phyloP scores from a whole-genome alignment of 1,140 invertebrate species.

The Papilio machaon region DNA sequence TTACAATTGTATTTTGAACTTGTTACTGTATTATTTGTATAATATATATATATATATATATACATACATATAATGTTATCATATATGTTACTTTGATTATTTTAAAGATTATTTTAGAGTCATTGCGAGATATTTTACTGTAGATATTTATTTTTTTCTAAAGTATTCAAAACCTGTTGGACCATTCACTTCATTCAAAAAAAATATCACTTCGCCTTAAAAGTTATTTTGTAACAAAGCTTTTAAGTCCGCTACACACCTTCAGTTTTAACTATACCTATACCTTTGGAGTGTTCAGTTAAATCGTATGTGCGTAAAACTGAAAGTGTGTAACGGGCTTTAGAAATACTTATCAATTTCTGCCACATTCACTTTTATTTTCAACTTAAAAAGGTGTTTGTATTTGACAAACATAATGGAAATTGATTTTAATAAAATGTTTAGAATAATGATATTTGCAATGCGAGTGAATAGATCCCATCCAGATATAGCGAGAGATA shows the following conservation, averaged over 20 bases:
- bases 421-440: conserved; percentile 57
- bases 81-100: neutral
- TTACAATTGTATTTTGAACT: neutral
- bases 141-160: neutral
- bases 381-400: neutral
- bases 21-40: too few relatives aligned
- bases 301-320: too few relatives aligned
- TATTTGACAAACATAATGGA: conserved; percentile 36
- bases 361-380: neutral
- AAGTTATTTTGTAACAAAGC: neutral
- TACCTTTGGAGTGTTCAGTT: too few relatives aligned
- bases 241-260: neutral
- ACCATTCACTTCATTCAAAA: neutral
- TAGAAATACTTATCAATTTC: neutral
- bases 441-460: conserved; percentile 47
- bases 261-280: too few relatives aligned
- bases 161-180: neutral
- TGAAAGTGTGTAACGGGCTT: too few relatives aligned
- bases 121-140: neutral
- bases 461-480: conserved; percentile 52
- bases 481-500: conserved; percentile 52
- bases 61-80: too few relatives aligned
- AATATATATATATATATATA: too few relatives aligned
- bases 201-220: neutral
- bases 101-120: neutral